phyloP scores from a whole-genome alignment of 1,140 invertebrate genomes.

The Drosophila chauvacae region DNA sequence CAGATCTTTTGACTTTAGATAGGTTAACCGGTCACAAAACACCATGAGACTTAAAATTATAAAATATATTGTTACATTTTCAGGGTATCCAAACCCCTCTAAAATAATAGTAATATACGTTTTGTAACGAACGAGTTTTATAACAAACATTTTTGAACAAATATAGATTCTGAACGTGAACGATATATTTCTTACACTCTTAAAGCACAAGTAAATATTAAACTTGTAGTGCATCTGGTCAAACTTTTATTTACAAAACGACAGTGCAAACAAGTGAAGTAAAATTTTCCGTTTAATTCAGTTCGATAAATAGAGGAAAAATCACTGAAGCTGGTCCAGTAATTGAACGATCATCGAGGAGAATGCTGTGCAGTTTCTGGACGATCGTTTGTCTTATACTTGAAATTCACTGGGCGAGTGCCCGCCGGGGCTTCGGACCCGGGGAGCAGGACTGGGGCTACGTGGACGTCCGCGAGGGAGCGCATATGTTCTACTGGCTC shows the following conservation, averaged over 20 bases:
- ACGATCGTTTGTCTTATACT: constrained; percentile 11
- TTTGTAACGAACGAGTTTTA: no score
- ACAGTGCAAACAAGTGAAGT: not conserved
- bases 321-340: constrained; percentile 1
- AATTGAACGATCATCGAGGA: not conserved
- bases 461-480: constrained; percentile 88
- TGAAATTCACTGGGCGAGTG: not conserved
- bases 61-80: no score
- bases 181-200: no score
- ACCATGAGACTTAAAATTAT: no score
- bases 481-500: constrained; percentile 94
- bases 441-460: constrained; percentile 90
- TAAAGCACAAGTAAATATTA: not conserved
- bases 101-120: no score
- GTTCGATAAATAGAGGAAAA: constrained; percentile 7
- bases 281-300: not conserved
- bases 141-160: no score
- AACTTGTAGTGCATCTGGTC: not conserved
- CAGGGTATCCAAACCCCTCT: no score
- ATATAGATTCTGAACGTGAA: no score
- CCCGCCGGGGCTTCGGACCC: constrained; percentile 85
- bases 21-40: no score
- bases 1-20: no score
- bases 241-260: not conserved
- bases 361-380: constrained; percentile 21